Evolutionary conservation across 2,797 vertebrate genomes (phyloP).

Genomic region (Eutrigla gurnardus): DNA sequence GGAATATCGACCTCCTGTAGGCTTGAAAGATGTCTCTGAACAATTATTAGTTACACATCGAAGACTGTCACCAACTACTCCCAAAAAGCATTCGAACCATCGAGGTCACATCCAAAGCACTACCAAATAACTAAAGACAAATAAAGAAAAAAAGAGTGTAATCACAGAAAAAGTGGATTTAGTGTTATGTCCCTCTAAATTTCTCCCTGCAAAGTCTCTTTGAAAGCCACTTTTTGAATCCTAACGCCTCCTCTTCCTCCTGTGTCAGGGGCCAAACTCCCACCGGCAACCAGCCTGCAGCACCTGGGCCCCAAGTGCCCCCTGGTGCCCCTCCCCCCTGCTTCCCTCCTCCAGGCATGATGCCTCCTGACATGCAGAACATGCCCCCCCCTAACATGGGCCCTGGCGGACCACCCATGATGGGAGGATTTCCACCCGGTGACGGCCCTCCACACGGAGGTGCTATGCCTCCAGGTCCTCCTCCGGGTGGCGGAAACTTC

Average conservation of each 20-base stretch:
- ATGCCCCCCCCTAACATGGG: slow-evolving; percentile 89
- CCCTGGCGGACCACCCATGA: slow-evolving; percentile 86
- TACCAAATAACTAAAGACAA: not conserved
- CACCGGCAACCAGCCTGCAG: slow-evolving; percentile 62
- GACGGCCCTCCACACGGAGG: slow-evolving; percentile 84
- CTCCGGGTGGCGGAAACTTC: slow-evolving; percentile 86
- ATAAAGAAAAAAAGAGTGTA: too few relatives aligned
- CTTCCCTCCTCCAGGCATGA: slow-evolving; percentile 84
- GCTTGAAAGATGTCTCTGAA: not conserved
- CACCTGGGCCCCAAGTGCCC: slow-evolving; percentile 67
- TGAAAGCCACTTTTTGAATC: not conserved
- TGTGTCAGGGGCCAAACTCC: slow-evolving; percentile 80
- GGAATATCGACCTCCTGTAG: not conserved
- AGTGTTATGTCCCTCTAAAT: not conserved
- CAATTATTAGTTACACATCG: not conserved
- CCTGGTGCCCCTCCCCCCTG: slow-evolving; percentile 84
- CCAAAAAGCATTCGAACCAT: too few relatives aligned
- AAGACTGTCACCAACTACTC: too few relatives aligned
- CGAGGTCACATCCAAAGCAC: not conserved
- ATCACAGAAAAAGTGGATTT: not conserved
- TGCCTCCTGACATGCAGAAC: slow-evolving; percentile 85
- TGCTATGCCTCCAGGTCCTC: slow-evolving; percentile 85
- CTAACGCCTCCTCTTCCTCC: not conserved
- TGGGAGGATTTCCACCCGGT: slow-evolving; percentile 86
- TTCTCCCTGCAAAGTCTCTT: not conserved